Percentiles rank a stretch among this genome's conserved stretches.
Evolutionary conservation across 2,113 vertebrate species (phyloP).

Genomic region (Pterocles burchelli): DNA sequence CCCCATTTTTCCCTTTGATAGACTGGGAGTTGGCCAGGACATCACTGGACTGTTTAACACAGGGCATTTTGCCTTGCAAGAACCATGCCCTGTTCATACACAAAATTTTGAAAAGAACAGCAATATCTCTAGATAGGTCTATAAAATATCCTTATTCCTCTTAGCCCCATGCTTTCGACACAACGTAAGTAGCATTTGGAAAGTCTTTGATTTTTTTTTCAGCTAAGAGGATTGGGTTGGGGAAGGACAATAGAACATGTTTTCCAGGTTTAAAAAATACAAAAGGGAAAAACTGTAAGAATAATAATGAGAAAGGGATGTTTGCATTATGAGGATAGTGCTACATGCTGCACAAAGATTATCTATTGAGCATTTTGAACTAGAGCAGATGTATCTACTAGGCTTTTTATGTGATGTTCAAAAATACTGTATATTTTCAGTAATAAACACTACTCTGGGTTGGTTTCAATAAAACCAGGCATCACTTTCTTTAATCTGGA

Average conservation of each 20-base stretch:
- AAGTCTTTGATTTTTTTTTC: neutral
- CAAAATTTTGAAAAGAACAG: neutral
- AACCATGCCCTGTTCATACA: neutral
- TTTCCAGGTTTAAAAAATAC: neutral
- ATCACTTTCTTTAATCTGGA: neutral
- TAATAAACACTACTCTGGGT: slow-evolving; percentile 72
- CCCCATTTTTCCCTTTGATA: neutral
- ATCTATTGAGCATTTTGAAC: slow-evolving; percentile 41
- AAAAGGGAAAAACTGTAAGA: slow-evolving; percentile 51
- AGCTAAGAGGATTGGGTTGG: neutral
- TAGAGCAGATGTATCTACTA: slow-evolving; percentile 24
- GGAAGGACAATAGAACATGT: neutral
- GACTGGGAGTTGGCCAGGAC: neutral
- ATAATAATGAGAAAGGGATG: neutral
- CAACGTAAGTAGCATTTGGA: neutral
- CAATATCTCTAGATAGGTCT: neutral
- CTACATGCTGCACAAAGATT: slow-evolving; percentile 25
- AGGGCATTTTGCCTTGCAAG: neutral
- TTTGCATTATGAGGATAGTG: neutral
- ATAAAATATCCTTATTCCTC: neutral
- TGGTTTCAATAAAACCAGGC: slow-evolving; percentile 58
- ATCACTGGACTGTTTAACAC: neutral
- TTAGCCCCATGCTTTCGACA: neutral
- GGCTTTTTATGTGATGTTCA: slow-evolving; percentile 71
- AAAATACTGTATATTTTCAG: slow-evolving; percentile 73